These are phyloP conservation scores for human DNA, from an alignment of 2,113 vertebrate species.

Conservation along the genomic window DNA sequence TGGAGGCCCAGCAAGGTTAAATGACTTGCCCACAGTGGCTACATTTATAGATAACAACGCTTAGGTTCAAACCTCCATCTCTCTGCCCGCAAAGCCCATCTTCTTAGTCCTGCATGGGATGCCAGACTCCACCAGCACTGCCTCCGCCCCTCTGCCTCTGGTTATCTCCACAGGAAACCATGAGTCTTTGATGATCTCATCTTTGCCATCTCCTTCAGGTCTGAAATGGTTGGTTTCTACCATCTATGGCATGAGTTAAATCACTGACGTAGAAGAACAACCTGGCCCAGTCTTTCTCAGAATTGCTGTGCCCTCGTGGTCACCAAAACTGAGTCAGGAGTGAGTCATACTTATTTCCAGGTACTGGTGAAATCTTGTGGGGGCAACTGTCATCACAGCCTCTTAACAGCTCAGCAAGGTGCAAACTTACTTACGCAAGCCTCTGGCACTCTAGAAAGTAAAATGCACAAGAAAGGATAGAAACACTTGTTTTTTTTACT, in stretches of 20 bases:
- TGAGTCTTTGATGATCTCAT: not conserved
- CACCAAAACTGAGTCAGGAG: not conserved
- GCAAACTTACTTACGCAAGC: not conserved
- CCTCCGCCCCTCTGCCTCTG: fast-evolving
- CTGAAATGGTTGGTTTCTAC: not conserved
- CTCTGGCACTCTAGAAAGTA: not conserved
- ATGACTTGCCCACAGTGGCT: no score
- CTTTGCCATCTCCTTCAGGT: not conserved
- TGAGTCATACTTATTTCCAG: slow-evolving; percentile 15
- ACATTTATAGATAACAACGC: not conserved
- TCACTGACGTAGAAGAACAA: not conserved
- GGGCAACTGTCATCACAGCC: no score
- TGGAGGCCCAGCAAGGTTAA: not conserved
- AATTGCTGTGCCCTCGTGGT: not conserved
- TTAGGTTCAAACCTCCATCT: fast-evolving
- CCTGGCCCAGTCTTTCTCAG: not conserved
- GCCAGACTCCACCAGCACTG: not conserved
- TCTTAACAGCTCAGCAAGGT: not conserved
- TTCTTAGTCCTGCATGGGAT: not conserved
- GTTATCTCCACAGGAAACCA: not conserved
- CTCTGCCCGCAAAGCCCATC: not conserved
- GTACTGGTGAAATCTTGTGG: not conserved
- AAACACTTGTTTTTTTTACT: not conserved
- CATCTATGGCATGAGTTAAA: not conserved
- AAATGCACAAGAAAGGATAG: not conserved